Evolutionary conservation across 2,888 invertebrate genomes (phyloP), one percentile per base, ranked within the genome.

Genomic region (Sarcophaga rosellei): DNA sequence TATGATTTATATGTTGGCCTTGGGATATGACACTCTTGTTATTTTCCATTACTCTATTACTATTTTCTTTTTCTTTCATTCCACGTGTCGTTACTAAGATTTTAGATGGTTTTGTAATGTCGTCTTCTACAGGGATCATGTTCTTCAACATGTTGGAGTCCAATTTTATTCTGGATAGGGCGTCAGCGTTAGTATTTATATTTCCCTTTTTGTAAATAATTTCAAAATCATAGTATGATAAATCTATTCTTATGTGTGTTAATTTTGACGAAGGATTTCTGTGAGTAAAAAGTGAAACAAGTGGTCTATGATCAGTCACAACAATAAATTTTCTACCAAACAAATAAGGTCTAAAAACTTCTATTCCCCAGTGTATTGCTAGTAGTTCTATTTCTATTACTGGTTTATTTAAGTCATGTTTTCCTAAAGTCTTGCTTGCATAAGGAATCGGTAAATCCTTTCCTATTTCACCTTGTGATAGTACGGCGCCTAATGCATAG

Each of bases 291-390:
- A 75, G 75, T 61, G 53, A 75, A 21, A 80, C 57, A 15, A 72
- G 57, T 45, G 73, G 73, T 66, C 72, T 80, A 25, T 72, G 80
- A 63, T 80, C 72, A n/a, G 73, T 85, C 10, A 90, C 85, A 35
- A 81, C 88, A 5, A 70, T 76, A 75, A 91, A 91, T 65, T 85
- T 88, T 82, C 79, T 84, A 3, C 90, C 91, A 78, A 88, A 89
- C 6, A 91, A 23, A 77, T 91, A 91, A 3, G 89, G 90, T 75
- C 89, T 78, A 75, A 90, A 91, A 78, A 89, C 87, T 62, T 89
- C 87, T 11, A 89, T 88, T 3, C 82, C 88, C 85, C 75, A 75
- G 23, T 79, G 79, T 21, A 84, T 76, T 4, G 75, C 85, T 23
- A 89, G 68, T 0, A 90, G 65, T 87, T 91, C 91, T 72, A 88